A percentile compares a stretch with the other conserved stretches of the same genome.
These are phyloP conservation scores for Propithecus deckenii DNA, from an alignment of 2,797 vertebrate species.

Conservation along the genomic window DNA sequence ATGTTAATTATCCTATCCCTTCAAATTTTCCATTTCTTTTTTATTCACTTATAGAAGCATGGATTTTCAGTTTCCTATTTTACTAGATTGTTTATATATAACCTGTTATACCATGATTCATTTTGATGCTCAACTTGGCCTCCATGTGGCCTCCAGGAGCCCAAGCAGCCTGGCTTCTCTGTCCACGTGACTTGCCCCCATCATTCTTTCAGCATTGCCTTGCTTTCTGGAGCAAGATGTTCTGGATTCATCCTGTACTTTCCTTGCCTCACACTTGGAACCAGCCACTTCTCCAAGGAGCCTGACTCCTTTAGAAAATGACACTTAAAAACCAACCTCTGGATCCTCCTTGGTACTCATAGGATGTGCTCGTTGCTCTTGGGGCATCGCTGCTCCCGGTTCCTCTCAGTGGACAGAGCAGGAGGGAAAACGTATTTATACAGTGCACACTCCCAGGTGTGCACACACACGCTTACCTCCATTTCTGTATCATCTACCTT, in stretches of 20 bases:
- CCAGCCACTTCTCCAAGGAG: not conserved
- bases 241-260: not conserved
- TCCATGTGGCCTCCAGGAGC: not conserved
- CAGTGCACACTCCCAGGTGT: not conserved
- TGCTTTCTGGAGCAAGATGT: not conserved
- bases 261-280: not conserved
- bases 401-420: not conserved
- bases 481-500: not conserved
- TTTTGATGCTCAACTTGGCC: not conserved
- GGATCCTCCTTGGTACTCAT: not conserved
- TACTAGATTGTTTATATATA: not conserved
- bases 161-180: not conserved
- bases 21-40: not conserved
- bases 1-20: not conserved
- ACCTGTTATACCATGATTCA: not conserved
- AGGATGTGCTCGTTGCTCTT: not conserved
- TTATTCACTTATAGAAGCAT: not conserved
- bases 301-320: not conserved
- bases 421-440: not conserved
- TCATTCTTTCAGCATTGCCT: not conserved
- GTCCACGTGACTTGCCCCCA: not conserved
- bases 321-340: not conserved
- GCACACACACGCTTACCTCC: not conserved
- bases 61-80: not conserved
- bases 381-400: not conserved